These are phyloP conservation scores for Leptopilina clavipes DNA, from an alignment of 1,140 invertebrate species.

Conservation along the genomic window DNA sequence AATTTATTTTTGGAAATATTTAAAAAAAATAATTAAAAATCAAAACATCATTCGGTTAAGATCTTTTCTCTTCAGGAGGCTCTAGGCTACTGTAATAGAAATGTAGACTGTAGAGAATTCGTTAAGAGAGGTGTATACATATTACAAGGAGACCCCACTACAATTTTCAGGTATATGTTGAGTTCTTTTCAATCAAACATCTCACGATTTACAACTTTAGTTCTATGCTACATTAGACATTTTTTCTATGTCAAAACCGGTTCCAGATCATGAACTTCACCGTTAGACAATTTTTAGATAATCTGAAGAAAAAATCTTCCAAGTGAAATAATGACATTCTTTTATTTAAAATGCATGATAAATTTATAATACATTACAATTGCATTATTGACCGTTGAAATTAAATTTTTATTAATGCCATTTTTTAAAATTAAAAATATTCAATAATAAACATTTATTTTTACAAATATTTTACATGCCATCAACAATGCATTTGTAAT, in stretches of 20 bases:
- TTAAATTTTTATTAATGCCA: too few species aligned
- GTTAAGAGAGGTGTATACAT: conserved; percentile 32
- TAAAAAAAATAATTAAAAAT: not conserved
- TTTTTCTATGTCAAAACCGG: not conserved
- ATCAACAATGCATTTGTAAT: too few species aligned
- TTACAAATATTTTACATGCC: too few species aligned
- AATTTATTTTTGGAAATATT: not conserved
- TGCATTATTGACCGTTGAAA: too few species aligned
- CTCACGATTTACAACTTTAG: not conserved
- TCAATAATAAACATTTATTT: too few species aligned
- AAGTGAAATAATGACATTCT: too few species aligned
- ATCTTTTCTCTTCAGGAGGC: conserved; percentile 36
- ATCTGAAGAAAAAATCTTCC: not conserved
- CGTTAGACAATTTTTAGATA: not conserved
- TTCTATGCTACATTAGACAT: not conserved
- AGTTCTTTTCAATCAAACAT: conserved; percentile 8
- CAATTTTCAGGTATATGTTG: conserved; percentile 24
- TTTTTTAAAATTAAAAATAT: too few species aligned
- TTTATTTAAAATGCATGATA: too few species aligned
- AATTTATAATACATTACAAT: too few species aligned
- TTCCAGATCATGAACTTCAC: conserved; percentile 8
- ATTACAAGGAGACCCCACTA: conserved; percentile 18
- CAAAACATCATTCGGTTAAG: not conserved
- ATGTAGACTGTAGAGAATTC: conserved; percentile 43
- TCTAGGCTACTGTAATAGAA: conserved; percentile 44